These are phyloP conservation scores for Theristicus caerulescens DNA, from an alignment of 2,113 vertebrate species.

Conservation along the genomic window DNA sequence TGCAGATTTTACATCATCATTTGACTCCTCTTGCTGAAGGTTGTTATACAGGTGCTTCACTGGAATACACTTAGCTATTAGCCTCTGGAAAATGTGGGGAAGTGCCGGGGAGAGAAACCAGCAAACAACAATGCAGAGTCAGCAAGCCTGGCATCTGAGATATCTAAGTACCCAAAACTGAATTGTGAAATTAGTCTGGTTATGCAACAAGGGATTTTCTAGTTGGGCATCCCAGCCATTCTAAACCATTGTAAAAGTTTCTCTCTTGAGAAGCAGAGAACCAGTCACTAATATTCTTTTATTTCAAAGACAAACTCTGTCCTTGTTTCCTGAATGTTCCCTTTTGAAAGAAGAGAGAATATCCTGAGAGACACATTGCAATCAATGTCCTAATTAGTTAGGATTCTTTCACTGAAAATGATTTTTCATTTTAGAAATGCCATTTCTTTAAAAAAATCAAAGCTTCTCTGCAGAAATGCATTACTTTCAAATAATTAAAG, in stretches of 20 bases:
- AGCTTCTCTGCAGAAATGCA: not conserved
- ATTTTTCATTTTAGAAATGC: conserved; percentile 33
- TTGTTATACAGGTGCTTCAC: conserved; percentile 19
- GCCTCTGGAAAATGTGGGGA: conserved; percentile 13
- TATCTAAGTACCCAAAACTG: not conserved
- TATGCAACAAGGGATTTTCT: not conserved
- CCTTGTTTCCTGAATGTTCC: conserved; percentile 19
- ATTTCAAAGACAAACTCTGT: conserved; percentile 12
- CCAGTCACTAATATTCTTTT: not conserved
- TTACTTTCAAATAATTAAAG: conserved; percentile 16
- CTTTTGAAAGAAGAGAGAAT: not conserved
- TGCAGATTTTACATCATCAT: not conserved
- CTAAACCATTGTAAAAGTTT: not conserved
- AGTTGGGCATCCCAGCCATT: not conserved
- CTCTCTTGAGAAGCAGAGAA: not conserved
- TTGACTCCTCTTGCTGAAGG: conserved; percentile 2
- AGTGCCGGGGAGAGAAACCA: conserved; percentile 6
- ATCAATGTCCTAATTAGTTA: not conserved
- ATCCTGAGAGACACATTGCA: not conserved
- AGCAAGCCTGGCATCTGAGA: not conserved
- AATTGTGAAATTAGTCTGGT: conserved; percentile 25
- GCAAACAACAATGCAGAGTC: not conserved
- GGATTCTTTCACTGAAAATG: not conserved
- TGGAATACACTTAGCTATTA: not conserved
- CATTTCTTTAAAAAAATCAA: conserved; percentile 42